Evolutionary conservation across 2,888 invertebrate genomes (phyloP).

Genomic region (Lacanobia oleracea): DNA sequence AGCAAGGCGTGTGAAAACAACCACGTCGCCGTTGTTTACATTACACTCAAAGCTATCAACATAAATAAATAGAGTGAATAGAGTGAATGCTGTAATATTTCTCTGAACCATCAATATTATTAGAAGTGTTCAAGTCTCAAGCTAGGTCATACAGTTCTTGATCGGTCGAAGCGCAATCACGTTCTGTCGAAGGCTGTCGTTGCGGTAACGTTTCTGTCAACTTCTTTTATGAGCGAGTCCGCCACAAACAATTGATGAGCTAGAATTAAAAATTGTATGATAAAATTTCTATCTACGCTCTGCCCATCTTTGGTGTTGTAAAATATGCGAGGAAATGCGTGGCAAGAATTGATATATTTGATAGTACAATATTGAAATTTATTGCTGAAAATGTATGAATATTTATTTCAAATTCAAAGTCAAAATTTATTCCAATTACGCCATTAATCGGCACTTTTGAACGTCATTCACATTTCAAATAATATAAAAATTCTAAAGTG

Average conservation of each 20-base stretch:
- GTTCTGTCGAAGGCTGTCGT: conserved; percentile 41
- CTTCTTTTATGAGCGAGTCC: conserved; percentile 38
- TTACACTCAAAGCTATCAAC: conserved; percentile 40
- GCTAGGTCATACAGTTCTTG: conserved; percentile 25
- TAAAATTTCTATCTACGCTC: no score
- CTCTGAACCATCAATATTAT: conserved; percentile 47
- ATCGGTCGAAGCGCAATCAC: conserved; percentile 15
- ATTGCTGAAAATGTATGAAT: no score
- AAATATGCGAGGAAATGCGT: no score
- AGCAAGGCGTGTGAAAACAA: conserved; percentile 39
- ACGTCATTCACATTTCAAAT: no score
- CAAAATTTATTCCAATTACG: no score
- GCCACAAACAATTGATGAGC: conserved; percentile 13
- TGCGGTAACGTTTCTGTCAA: conserved; percentile 50
- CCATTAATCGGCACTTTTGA: no score
- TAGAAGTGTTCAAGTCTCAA: conserved; percentile 19
- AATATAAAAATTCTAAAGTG: no score
- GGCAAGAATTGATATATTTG: no score
- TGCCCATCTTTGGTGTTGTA: no score
- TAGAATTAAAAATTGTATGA: no score
- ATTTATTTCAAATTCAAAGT: no score
- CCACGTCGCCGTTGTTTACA: conserved; percentile 47
- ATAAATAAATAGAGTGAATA: conserved; percentile 47
- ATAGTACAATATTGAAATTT: no score
- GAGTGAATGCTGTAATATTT: conserved; percentile 43